These are phyloP conservation scores for Pinctada fucata DNA, from an alignment of 2,888 invertebrate species.

Conservation along the genomic window DNA sequence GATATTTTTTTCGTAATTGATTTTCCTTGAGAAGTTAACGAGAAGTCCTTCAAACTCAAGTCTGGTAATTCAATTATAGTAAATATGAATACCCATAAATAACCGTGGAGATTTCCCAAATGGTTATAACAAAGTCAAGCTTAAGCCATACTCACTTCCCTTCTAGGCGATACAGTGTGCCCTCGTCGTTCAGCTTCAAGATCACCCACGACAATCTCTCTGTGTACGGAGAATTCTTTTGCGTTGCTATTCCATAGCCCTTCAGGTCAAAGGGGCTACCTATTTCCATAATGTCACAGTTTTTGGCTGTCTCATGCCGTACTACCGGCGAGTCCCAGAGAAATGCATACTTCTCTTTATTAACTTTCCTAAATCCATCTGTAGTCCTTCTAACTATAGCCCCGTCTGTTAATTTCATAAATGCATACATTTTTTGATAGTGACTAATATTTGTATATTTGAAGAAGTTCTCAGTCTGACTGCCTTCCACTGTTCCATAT, in stretches of 20 bases:
- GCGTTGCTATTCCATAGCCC: conserved; percentile 69
- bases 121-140: not conserved
- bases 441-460: conserved; percentile 65
- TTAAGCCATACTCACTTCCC: conserved; percentile 63
- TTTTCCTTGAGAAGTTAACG: too few species aligned
- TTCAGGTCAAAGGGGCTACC: conserved; percentile 71
- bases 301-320: conserved; percentile 62
- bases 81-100: too few species aligned
- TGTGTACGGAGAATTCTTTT: conserved; percentile 62
- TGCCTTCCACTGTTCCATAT: conserved; percentile 71
- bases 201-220: conserved; percentile 66
- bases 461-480: conserved; percentile 70
- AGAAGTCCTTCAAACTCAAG: too few species aligned
- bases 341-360: conserved; percentile 70
- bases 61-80: too few species aligned
- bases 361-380: conserved; percentile 63
- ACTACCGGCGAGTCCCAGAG: conserved; percentile 74
- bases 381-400: conserved; percentile 64
- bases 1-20: too few species aligned
- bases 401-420: conserved; percentile 62
- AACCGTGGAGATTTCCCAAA: too few species aligned
- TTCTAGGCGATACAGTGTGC: conserved; percentile 64
- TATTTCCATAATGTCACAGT: conserved; percentile 70
- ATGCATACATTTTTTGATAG: conserved; percentile 68
- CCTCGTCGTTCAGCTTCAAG: conserved; percentile 66